These are phyloP conservation scores for Pararge aegeria DNA, from an alignment of 1,140 invertebrate genomes.

Conservation along the genomic window DNA sequence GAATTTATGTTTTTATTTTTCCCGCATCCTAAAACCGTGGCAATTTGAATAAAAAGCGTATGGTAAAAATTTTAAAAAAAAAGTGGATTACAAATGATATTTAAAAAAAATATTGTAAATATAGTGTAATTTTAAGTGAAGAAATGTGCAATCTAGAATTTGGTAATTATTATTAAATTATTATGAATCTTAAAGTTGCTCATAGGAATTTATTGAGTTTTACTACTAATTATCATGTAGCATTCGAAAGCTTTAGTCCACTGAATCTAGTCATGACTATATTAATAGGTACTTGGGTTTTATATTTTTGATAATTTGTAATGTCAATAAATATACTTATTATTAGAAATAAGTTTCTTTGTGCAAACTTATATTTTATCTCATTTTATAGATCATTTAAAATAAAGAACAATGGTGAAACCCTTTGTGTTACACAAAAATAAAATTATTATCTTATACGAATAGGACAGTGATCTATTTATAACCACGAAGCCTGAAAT, in stretches of 20 bases:
- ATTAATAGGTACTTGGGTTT: conserved; percentile 25
- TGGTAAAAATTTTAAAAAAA: conserved; percentile 46
- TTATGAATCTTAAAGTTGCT: conserved; percentile 39
- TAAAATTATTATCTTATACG: too few species aligned
- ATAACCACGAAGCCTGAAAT: too few species aligned
- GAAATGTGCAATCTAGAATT: conserved; percentile 72
- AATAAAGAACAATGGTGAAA: background rate
- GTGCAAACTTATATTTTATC: background rate
- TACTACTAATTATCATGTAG: conserved; percentile 37
- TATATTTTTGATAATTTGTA: conserved; percentile 13
- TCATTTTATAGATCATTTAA: background rate
- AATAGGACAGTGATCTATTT: too few species aligned
- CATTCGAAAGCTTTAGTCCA: conserved; percentile 41
- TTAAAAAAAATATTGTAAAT: conserved; percentile 76
- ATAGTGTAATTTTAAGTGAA: conserved; percentile 56
- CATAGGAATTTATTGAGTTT: conserved; percentile 62
- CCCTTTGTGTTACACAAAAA: background rate
- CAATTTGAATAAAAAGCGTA: conserved; percentile 17
- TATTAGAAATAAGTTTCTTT: background rate
- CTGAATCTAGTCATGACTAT: conserved; percentile 51
- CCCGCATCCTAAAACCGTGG: too few species aligned
- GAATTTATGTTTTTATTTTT: too few species aligned
- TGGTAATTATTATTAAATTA: conserved; percentile 54
- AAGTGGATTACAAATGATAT: conserved; percentile 71
- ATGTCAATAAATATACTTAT: background rate